Percentiles rank a stretch among this genome's conserved stretches.
These are phyloP conservation scores for Festucalex cinctus DNA, from an alignment of 2,113 vertebrate species.

Conservation along the genomic window DNA sequence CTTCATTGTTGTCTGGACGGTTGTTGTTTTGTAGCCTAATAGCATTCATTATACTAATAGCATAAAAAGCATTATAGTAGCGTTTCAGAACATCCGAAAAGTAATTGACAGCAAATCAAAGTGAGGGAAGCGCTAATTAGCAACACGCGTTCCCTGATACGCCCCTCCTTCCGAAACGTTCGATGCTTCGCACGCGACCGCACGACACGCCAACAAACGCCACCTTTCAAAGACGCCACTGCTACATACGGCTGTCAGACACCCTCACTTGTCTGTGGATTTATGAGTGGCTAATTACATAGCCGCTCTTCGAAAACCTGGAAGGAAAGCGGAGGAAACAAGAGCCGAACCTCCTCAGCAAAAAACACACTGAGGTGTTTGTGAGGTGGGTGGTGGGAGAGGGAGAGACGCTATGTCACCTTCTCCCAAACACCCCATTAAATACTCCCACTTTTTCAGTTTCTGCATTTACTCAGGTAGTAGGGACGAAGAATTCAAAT, in stretches of 20 bases:
- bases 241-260: slow-evolving; percentile 17
- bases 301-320: slow-evolving; percentile 17
- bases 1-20: not conserved
- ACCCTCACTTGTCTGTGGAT: slow-evolving; percentile 28
- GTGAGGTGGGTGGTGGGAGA: not conserved
- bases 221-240: not conserved
- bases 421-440: slow-evolving; percentile 3
- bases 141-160: not conserved
- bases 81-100: not conserved
- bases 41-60: not conserved
- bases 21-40: not conserved
- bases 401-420: slow-evolving; percentile 11
- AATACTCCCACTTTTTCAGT: not conserved
- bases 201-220: not conserved
- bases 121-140: not conserved
- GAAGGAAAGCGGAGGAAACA: slow-evolving; percentile 6
- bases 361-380: slow-evolving; percentile 6
- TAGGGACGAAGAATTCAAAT: not conserved
- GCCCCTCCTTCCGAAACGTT: not conserved
- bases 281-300: slow-evolving; percentile 41
- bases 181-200: not conserved
- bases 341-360: slow-evolving; percentile 10
- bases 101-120: not conserved
- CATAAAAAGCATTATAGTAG: not conserved
- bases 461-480: not conserved